phyloP scores from a whole-genome alignment of 2,888 invertebrate genomes.

The Physocephala rufipes region DNA sequence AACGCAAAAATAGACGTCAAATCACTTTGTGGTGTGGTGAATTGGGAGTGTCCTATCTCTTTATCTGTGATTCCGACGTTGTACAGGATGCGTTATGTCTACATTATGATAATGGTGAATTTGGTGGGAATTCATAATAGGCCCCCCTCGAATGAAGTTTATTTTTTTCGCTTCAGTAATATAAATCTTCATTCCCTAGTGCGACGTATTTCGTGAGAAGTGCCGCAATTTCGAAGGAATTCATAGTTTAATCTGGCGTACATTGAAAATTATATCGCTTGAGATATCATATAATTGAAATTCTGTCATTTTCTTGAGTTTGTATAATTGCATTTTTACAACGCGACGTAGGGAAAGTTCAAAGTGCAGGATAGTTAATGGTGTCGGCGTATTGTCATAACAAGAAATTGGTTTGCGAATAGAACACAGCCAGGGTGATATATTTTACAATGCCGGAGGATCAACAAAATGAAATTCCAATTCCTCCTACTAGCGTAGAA shows the following conservation, averaged over 20 bases:
- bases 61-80: too few species aligned
- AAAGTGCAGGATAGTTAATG: constrained; percentile 44
- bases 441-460: constrained; percentile 36
- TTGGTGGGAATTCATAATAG: not conserved
- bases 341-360: constrained; percentile 39
- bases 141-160: too few species aligned
- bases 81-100: too few species aligned
- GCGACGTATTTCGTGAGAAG: not conserved
- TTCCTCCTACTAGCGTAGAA: constrained; percentile 37
- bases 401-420: not conserved
- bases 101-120: not conserved
- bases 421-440: not conserved
- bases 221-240: not conserved
- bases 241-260: constrained; percentile 4
- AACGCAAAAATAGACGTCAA: too few species aligned
- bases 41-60: too few species aligned
- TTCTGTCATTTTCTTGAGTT: constrained; percentile 8
- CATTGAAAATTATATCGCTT: constrained; percentile 20
- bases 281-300: not conserved
- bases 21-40: too few species aligned
- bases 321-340: constrained; percentile 14
- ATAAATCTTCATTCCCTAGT: not conserved
- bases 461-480: constrained; percentile 40
- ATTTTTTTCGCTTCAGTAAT: not conserved
- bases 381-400: constrained; percentile 21